Evolutionary conservation across 2,113 vertebrate genomes (phyloP).

Genomic region (Chrysemys picta): DNA sequence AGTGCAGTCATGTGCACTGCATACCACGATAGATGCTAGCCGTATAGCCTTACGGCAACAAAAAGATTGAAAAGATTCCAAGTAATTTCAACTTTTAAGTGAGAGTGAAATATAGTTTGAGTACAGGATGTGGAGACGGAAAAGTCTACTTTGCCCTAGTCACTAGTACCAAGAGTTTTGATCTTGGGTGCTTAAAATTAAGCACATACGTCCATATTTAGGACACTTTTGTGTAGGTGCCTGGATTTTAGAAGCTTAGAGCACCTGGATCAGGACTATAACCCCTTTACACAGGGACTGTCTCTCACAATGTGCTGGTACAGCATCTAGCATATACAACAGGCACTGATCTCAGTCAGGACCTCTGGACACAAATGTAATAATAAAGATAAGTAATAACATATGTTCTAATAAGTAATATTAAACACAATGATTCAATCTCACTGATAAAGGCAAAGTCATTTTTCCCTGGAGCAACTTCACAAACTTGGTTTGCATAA

Average conservation of each 20-base stretch:
- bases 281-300: not conserved
- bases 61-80: not conserved
- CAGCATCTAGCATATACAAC: not conserved
- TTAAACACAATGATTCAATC: not conserved
- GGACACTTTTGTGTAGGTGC: too few relatives aligned
- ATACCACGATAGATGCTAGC: not conserved
- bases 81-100: constrained; percentile 41
- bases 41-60: not conserved
- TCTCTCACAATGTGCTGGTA: not conserved
- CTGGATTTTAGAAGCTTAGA: not conserved
- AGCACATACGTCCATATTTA: not conserved
- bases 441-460: not conserved
- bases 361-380: not conserved
- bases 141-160: not conserved
- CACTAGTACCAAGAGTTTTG: not conserved
- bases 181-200: not conserved
- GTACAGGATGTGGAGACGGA: not conserved
- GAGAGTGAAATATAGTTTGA: not conserved
- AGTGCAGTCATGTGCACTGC: not conserved
- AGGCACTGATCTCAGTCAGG: not conserved
- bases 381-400: not conserved
- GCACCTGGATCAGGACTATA: not conserved
- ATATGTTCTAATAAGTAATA: not conserved
- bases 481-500: not conserved
- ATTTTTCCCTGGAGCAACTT: not conserved